These are phyloP conservation scores for Salmo trutta DNA, from an alignment of 2,797 vertebrate species.

Conservation along the genomic window DNA sequence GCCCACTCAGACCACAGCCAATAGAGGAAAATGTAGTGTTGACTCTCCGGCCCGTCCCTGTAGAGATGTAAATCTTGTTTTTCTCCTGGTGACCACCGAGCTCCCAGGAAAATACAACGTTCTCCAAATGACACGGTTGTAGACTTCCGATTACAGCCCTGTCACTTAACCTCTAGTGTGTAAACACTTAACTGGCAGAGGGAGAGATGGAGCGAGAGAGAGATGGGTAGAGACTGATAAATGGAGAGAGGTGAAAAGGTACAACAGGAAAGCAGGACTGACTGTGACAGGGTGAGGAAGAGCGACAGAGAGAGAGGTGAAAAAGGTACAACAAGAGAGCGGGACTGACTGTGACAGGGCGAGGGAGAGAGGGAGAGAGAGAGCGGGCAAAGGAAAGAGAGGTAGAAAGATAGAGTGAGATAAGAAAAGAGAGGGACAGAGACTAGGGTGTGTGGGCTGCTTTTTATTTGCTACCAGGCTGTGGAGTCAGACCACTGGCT, in stretches of 20 bases:
- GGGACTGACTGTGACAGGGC: background rate
- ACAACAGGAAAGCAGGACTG: background rate
- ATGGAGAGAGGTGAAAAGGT: background rate
- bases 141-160: conserved; percentile 80
- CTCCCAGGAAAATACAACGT: conserved; percentile 74
- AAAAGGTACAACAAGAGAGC: too few species aligned
- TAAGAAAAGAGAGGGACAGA: background rate
- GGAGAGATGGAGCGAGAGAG: conserved; percentile 22
- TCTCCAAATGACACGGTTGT: conserved; percentile 77
- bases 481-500: conserved; percentile 39
- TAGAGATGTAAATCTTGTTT: conserved; percentile 75
- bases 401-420: background rate
- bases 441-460: conserved; percentile 46
- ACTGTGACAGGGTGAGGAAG: too few species aligned
- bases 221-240: background rate
- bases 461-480: conserved; percentile 55
- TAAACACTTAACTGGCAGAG: conserved; percentile 61
- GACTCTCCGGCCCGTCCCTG: conserved; percentile 60
- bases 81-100: conserved; percentile 66
- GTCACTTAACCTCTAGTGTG: conserved; percentile 65
- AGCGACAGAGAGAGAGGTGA: background rate
- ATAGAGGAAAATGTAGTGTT: conserved; percentile 68
- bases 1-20: conserved; percentile 65
- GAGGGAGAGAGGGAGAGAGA: background rate
- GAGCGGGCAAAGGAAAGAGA: background rate